Evolutionary conservation across 2,888 invertebrate genomes (phyloP).

Genomic region (Papilio elwesi): DNA sequence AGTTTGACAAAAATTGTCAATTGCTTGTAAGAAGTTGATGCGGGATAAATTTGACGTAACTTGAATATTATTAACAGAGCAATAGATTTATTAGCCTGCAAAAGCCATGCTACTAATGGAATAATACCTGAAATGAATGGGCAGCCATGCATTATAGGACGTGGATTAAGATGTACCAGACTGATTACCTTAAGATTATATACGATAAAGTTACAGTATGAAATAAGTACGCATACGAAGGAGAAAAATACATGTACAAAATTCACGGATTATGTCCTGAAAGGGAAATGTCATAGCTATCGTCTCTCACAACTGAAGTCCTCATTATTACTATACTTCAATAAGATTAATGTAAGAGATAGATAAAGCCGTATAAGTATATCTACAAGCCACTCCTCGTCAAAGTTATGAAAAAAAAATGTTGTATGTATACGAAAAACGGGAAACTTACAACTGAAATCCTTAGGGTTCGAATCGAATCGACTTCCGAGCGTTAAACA

Average conservation of each 20-base stretch:
- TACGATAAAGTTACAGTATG: not conserved
- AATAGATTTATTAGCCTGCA: conserved; percentile 45
- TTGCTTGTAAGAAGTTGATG: not conserved
- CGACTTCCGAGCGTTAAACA: too few species aligned
- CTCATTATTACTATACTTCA: too few species aligned
- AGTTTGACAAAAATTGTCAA: too few species aligned
- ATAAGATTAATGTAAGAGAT: too few species aligned
- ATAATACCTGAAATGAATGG: conserved; percentile 45
- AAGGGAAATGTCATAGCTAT: not conserved
- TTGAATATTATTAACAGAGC: conserved; percentile 40
- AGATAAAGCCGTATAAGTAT: not conserved
- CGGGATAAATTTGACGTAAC: conserved; percentile 24
- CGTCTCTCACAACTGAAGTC: not conserved
- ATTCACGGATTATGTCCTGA: too few species aligned
- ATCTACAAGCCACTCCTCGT: not conserved
- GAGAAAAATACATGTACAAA: too few species aligned
- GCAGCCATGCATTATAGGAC: conserved; percentile 47
- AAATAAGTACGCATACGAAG: not conserved
- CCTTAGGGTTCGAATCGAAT: too few species aligned
- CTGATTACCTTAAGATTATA: conserved; percentile 31
- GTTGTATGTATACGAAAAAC: too few species aligned
- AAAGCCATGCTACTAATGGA: conserved; percentile 47
- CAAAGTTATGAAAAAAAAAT: not conserved
- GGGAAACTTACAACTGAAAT: too few species aligned
- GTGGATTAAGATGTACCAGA: conserved; percentile 44